Evolutionary conservation across 2,888 invertebrate genomes (phyloP).

Genomic region (Pedicia rivosa): DNA sequence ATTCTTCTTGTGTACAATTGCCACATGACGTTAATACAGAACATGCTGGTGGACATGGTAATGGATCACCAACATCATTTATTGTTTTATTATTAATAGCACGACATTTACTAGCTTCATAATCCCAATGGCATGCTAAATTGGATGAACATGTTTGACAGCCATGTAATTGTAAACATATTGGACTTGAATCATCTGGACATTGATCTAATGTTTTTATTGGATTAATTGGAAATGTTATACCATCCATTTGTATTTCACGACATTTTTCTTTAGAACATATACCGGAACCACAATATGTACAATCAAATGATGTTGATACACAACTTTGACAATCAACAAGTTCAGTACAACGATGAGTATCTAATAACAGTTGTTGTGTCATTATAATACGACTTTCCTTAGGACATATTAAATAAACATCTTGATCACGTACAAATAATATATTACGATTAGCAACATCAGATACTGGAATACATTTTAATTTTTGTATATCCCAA

Average conservation of each 20-base stretch:
- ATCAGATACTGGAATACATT: conserved; percentile 39
- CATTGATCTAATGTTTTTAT: conserved; percentile 43
- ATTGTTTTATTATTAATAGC: conserved; percentile 21
- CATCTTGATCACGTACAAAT: conserved; percentile 27
- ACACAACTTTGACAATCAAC: conserved; percentile 53
- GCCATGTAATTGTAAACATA: conserved; percentile 67
- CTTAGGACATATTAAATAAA: conserved; percentile 35
- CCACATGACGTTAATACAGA: conserved; percentile 65
- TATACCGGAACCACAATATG: conserved; percentile 47
- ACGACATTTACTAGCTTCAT: conserved; percentile 39
- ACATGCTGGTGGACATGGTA: conserved; percentile 63
- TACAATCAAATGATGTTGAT: conserved; percentile 50
- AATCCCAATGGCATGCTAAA: conserved; percentile 45
- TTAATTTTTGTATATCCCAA: conserved; percentile 54
- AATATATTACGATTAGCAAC: conserved; percentile 23
- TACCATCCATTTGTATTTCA: conserved; percentile 18
- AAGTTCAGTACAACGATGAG: conserved; percentile 35
- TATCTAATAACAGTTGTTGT: conserved; percentile 31
- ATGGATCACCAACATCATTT: conserved; percentile 28
- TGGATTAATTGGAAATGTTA: conserved; percentile 18
- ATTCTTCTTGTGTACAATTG: conserved; percentile 84
- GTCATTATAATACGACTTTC: conserved; percentile 38
- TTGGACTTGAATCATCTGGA: conserved; percentile 41
- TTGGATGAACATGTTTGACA: conserved; percentile 68
- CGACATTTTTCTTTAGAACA: conserved; percentile 43